Evolutionary conservation across 1,140 invertebrate genomes (phyloP), one percentile per base, ranked within the genome.

Genomic region (Micrasema minimum): DNA sequence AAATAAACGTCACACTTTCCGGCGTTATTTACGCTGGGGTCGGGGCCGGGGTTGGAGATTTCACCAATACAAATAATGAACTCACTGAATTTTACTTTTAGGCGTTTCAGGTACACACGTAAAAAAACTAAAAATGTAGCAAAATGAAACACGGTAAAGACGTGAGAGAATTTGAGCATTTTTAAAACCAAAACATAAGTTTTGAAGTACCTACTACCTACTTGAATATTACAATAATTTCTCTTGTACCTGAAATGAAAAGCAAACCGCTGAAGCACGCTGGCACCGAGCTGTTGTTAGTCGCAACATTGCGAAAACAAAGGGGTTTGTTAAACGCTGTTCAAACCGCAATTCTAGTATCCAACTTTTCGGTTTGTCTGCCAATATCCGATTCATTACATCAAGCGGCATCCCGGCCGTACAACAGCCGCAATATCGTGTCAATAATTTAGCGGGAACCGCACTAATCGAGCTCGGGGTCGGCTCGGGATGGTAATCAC

Each of bases 301-400:
- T 68, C 35, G 66, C 45, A 68, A 57, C 35, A n/a, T 68, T 53
- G 45, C 35, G 45, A 66, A 66, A 66, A 66, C 64, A 66, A 66
- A 65, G 38, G 64, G 64, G 62, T 45, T 51, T 51, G 48, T 66
- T 66, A 51, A 66, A 66, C 64, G 64, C 45, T 48, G 66, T 45
- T 69, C 61, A 68, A 62, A 64, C 65, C 71, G 64, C 71, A 69
- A 72, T 72, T 72, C 55, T 72, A 64, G 65, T 72, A 72, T 72
- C 61, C 55, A 72, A 72, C 71, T 72, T 72, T 72, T 72, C 66
- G 59, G 66, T 72, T 72, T 72, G 57, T 68, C 71, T 65, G 71
- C 71, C 71, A 72, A 72, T 72, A 72, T 72, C 65, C 71, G 71
- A 72, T 72, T 72, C 71, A 69, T 72, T 72, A 69, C 66, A 61